phyloP scores from a whole-genome alignment of 2,888 invertebrate genomes.

The Agrochola circellaris region DNA sequence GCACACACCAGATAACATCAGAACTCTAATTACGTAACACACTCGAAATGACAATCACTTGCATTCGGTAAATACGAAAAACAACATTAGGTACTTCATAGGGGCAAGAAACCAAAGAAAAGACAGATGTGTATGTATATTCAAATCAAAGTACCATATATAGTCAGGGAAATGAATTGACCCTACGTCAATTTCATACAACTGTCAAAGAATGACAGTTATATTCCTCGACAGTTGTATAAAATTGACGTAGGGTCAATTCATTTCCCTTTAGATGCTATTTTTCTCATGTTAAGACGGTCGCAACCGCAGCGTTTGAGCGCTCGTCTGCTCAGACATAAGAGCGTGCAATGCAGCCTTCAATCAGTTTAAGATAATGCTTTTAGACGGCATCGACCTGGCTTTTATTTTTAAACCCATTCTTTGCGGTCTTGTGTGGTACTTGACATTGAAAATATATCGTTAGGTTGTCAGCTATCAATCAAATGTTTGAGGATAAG shows the following conservation, averaged over 20 bases:
- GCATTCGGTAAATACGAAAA: background rate
- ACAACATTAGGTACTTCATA: background rate
- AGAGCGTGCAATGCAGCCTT: slow-evolving; percentile 54
- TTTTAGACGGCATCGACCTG: slow-evolving; percentile 63
- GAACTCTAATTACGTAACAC: too few species aligned
- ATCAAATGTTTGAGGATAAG: background rate
- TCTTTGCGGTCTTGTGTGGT: background rate
- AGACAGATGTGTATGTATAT: too few species aligned
- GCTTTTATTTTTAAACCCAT: slow-evolving; percentile 58
- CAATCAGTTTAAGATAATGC: slow-evolving; percentile 76
- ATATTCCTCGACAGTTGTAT: too few species aligned
- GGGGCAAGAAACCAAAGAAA: background rate
- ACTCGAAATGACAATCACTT: background rate
- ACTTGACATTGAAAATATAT: slow-evolving; percentile 20
- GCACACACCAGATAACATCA: background rate
- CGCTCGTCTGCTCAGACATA: slow-evolving; percentile 54
- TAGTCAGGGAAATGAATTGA: too few species aligned
- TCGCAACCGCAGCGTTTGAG: slow-evolving; percentile 39
- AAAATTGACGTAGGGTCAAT: too few species aligned
- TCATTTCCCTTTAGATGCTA: too few species aligned
- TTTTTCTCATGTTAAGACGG: background rate
- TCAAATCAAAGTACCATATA: too few species aligned
- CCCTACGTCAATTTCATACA: too few species aligned
- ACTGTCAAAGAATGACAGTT: too few species aligned
- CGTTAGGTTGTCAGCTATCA: background rate